Base-by-base conservation (phyloP, 2,797 vertebrate genomes). In the Chelon labrosus region DNA sequence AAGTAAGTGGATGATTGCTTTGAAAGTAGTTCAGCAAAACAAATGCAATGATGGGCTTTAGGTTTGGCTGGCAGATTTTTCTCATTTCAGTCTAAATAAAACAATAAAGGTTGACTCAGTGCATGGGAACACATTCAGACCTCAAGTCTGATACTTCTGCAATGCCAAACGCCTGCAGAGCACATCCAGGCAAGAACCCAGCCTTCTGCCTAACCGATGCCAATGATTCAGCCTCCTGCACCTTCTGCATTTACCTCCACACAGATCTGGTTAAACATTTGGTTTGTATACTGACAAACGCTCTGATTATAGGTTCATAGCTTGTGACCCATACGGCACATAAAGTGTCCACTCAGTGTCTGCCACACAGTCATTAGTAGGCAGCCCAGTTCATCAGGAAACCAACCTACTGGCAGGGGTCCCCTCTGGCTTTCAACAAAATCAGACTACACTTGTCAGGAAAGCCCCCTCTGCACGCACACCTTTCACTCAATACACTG, bases 81-180 rank as follows among this genome's bases (percentile, higher is more conserved):
- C 31, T 63, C 31, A 51, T 75, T 66, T 61, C 46, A 17, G 38
- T 16, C 51, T 13, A 38, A 75, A 69, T 59, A 35, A 66, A 77
- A 84, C 51, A 42, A 72, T 71, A 47, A 62, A 66, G 80, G 79
- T 87, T 65, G 79, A 63, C 65, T 80, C 39, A 68, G 81, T 86
- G 65, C 52, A 67, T 56, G 73, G 58, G 12, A 27, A 27, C 25
- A 2, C 25, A 27, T 27, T 88, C 72, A 85, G 73, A 72, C 75
- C 76, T 85, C 63, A 53, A 47, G 71, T 74, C 41, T 72, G 70
- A 84, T 58, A 20, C 38, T 73, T 39, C 44, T 17, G 25, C 68
- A 63, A 57, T 80, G 87, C 79, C 85, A 90, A 85, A 83, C n/a
- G 74, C 82, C 70, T 44, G 71, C 74, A 73, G 72, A 73, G 61